Base-by-base conservation (phyloP, 2,888 invertebrate genomes). In the Amphiduros pacificus region DNA sequence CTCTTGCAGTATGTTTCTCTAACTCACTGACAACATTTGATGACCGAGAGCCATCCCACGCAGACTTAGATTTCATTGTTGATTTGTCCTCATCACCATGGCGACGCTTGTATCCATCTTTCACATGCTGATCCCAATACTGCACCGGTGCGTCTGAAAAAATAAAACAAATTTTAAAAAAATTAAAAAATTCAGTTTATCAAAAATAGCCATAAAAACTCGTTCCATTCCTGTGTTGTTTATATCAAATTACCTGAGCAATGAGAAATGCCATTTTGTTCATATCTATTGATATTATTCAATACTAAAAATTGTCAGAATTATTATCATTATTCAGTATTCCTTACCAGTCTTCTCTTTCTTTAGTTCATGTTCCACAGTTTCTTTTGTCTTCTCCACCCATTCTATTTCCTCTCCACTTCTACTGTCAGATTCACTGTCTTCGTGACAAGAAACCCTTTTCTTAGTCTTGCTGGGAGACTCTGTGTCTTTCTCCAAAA, bases 1-100 rank as follows among this genome's bases (percentile, higher is more conserved):
- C 91, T 54, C 91, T 89, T 6, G 90, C 61, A 6, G 67, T 89
- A 76, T 88, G 85, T 66, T 88, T 87, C 67, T 89, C 85, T 68
- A 93, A 83, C 20, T 59, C 51, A 26, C 59, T 59, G 52, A 59
- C 27, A 9, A 52, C 59, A 32, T 59, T 40, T 5, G 51, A 26
- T 9, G 20, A 27, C 27, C 73, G 72, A 6, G 65, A 63, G 31
- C 77, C 76, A 72, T 78, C 76, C 75, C 75, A 76, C 2, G 62
- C 48, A 11, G 63, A 48, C 55, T 70, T 71, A 40, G 61, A 61
- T 48, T 59, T 50, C 20, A 24, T 32, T 2, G 40, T 1, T 36
- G 36, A 36, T 5, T 5, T 6, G 5, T 44, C 44, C 17, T 53
- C 27, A 27, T 29, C 31, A 28, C 55, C 40, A 24, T 56, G 52